These are phyloP conservation scores for Drosophila neocordata DNA, from an alignment of 1,140 invertebrate genomes.

Conservation along the genomic window DNA sequence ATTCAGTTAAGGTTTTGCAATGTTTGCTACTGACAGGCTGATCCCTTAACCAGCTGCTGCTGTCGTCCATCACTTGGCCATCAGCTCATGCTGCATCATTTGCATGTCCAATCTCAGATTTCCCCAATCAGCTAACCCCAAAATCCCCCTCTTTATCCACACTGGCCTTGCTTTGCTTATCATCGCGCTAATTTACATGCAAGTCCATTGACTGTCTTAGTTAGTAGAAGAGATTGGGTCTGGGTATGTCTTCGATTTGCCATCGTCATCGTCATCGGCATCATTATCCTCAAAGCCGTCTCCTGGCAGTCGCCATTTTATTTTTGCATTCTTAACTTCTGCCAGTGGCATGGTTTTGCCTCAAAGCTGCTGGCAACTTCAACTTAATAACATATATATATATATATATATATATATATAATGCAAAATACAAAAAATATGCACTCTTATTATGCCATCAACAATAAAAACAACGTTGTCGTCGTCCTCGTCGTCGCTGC, in stretches of 20 bases:
- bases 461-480: conserved; percentile 68
- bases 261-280: not conserved
- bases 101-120: conserved; percentile 34
- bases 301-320: conserved; percentile 32
- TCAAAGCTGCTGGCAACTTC: conserved; percentile 70
- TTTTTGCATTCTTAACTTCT: conserved; percentile 51
- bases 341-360: conserved; percentile 40
- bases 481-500: conserved; percentile 19
- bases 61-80: conserved; percentile 19
- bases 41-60: conserved; percentile 9
- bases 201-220: conserved; percentile 19
- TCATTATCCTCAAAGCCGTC: not conserved
- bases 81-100: conserved; percentile 9
- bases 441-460: conserved; percentile 75
- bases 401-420: not conserved
- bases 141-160: not conserved
- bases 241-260: conserved; percentile 24
- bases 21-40: not conserved
- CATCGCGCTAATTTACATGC: conserved; percentile 33
- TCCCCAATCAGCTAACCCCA: not conserved
- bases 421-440: conserved; percentile 43
- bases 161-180: not conserved
- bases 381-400: conserved; percentile 63
- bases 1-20: not conserved
- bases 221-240: not conserved